Conservation (phyloP, 2,888 invertebrate species). For the Xylophagus ater region DNA sequence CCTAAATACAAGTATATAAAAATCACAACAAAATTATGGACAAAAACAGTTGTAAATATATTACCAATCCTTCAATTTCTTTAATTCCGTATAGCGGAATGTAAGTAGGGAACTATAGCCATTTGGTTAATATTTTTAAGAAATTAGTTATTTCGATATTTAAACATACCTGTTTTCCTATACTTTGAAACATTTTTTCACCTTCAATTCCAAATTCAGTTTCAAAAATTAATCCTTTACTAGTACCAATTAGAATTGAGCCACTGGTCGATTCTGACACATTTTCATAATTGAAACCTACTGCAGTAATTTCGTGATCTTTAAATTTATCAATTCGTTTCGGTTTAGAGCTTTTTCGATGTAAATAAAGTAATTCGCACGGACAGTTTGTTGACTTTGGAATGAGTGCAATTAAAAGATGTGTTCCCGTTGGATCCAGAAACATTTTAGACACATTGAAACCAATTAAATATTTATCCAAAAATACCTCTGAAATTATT, state of each 20-base stretch:
- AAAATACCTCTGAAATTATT: conserved; percentile 25
- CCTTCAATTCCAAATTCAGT: conserved; percentile 73
- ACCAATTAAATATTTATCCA: conserved; percentile 34
- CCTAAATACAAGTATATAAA: conserved; percentile 45
- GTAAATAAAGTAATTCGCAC: conserved; percentile 71
- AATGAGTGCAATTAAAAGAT: conserved; percentile 61
- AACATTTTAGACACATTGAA: conserved; percentile 32
- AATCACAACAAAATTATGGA: not conserved
- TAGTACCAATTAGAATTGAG: conserved; percentile 79
- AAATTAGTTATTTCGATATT: conserved; percentile 1
- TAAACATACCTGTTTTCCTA: conserved; percentile 67
- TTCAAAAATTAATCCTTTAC: conserved; percentile 82
- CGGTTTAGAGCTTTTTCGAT: conserved; percentile 62
- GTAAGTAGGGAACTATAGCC: conserved; percentile 57
- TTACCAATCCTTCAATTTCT: conserved; percentile 67
- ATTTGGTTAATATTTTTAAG: conserved; percentile 4
- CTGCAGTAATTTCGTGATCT: conserved; percentile 73
- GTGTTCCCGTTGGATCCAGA: conserved; percentile 77
- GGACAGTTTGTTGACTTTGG: conserved; percentile 42
- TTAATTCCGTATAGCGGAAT: conserved; percentile 60
- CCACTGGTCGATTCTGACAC: conserved; percentile 61
- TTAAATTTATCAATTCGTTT: conserved; percentile 45
- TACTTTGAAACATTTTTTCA: conserved; percentile 74
- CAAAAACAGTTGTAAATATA: conserved; percentile 16
- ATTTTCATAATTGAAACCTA: conserved; percentile 77